phyloP scores from a whole-genome alignment of 2,113 vertebrate genomes.

The human (Homo sapiens) region GRCh38 chr1:7565501-7566000 shows the following conservation, averaged over 20 bases:
- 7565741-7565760: not conserved
- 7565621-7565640: not conserved
- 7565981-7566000: not conserved
- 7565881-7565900: not conserved
- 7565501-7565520: not conserved
- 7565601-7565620: not conserved
- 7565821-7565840: not conserved
- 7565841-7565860: not conserved
- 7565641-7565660: rapidly evolving
- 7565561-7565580: not conserved
- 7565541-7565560: not conserved
- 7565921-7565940: not conserved
- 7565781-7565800: not conserved
- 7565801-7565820: not conserved
- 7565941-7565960: not conserved
- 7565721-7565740: not conserved
- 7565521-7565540: not conserved
- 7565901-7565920: not conserved
- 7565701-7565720: not conserved
- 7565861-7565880: not conserved
- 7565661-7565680: rapidly evolving
- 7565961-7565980: not conserved
- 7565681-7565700: not conserved
- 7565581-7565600: no score
- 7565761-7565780: not conserved